Conservation (phyloP, 1,140 invertebrate genomes). For the Apocrypta bakeri region DNA sequence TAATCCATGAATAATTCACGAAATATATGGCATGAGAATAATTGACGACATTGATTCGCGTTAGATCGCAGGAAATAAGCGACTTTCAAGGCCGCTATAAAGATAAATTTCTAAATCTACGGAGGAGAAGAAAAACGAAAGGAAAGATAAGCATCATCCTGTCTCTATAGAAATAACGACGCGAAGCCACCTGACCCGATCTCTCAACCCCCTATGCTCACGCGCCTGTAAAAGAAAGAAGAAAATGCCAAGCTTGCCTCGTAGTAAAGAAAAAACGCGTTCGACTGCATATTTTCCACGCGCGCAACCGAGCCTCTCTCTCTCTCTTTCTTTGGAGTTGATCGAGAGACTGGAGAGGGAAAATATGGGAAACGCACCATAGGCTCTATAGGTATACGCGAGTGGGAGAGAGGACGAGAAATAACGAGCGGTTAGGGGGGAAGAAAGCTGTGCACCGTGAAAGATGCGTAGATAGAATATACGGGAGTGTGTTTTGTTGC, state of each 20-base stretch:
- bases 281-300: not conserved
- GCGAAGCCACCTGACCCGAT: not conserved
- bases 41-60: too few relatives aligned
- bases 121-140: not conserved
- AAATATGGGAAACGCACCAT: not conserved
- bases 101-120: too few relatives aligned
- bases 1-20: too few relatives aligned
- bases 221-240: not conserved
- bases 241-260: not conserved
- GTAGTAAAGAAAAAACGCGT: not conserved
- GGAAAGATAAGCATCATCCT: not conserved
- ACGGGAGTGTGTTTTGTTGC: not conserved
- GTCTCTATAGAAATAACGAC: too few relatives aligned
- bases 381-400: not conserved
- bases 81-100: not conserved
- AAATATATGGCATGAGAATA: too few relatives aligned
- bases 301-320: too few relatives aligned
- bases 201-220: too few relatives aligned
- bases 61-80: not conserved
- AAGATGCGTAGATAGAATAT: not conserved
- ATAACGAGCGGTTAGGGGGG: not conserved
- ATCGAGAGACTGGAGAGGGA: too few relatives aligned
- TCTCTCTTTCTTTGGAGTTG: too few relatives aligned
- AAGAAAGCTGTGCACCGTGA: not conserved
- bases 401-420: not conserved